Conservation (phyloP, 2,113 vertebrate genomes). For the Pionites leucogaster region DNA sequence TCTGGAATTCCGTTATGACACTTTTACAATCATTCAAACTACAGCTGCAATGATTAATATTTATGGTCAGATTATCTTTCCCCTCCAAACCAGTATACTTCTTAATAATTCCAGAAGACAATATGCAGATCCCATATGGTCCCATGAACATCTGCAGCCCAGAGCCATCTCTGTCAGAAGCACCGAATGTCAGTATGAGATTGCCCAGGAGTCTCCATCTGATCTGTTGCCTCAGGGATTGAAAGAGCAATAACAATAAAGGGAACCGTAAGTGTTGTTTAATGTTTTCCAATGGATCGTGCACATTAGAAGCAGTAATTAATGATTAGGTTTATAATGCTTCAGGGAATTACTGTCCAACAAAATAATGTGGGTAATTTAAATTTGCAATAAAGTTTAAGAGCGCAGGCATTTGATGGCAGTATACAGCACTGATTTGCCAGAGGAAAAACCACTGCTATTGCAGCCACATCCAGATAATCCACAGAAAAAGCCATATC, state of each 20-base stretch:
- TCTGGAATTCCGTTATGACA: background rate
- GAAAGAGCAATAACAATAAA: slow-evolving; percentile 53
- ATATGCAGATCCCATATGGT: slow-evolving; percentile 47
- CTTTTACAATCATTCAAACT: background rate
- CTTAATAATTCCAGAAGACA: slow-evolving; percentile 6
- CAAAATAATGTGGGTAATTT: slow-evolving; percentile 72
- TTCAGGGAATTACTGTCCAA: slow-evolving; percentile 69
- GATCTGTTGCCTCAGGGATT: slow-evolving; percentile 26
- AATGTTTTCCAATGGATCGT: slow-evolving; percentile 63
- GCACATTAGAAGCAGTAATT: slow-evolving; percentile 68
- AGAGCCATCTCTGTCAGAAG: slow-evolving; percentile 21
- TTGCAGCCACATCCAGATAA: slow-evolving; percentile 57
- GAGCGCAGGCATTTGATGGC: slow-evolving; percentile 50
- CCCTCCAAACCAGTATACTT: background rate
- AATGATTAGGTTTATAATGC: slow-evolving; percentile 73
- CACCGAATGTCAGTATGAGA: background rate
- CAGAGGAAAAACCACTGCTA: slow-evolving; percentile 44
- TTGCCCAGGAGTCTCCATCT: slow-evolving; percentile 27
- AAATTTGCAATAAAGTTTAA: slow-evolving; percentile 71
- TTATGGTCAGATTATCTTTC: slow-evolving; percentile 7
- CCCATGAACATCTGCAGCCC: slow-evolving; percentile 42
- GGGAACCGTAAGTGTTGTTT: slow-evolving; percentile 47
- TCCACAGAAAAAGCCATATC: slow-evolving; percentile 56
- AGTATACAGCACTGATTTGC: slow-evolving; percentile 56
- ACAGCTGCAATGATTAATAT: slow-evolving; percentile 20